Evolutionary conservation across 2,888 invertebrate species (phyloP), one percentile per base, ranked within the genome.

Genomic region (Eledona agricola): DNA sequence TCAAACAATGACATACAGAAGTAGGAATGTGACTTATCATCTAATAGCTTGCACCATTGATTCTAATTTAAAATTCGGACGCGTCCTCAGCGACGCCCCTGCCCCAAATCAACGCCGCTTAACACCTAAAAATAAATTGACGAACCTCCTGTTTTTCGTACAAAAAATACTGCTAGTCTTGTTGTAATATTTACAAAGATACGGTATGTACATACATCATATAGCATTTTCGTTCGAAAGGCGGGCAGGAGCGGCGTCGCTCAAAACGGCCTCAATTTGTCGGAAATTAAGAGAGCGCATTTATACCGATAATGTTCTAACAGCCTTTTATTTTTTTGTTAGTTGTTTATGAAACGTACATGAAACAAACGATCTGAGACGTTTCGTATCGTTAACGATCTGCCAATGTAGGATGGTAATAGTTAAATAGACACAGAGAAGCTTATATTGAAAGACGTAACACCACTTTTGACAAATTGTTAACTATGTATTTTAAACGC

Each of bases 41-140:
- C 59, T 58, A 61, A 62, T 65, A 65, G 63, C 67, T 72, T 72
- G 73, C 73, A 73, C 73, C 73, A 72, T 73, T 68, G 73, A 72
- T 72, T 73, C 73, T 71, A 70, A 58, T 58, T 53, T 49, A 32
- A 37, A 57, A 45, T 52, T 59, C 58, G 49, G 23, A 54, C 54
- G 37, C 35, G 54, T 60, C 60, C 61, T 56, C 63, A 65, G 62
- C 62, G 60, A 65, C 47, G 60, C 65, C 56, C 60, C 63, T 61
- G 51, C 51, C 50, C 35, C 32, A 45, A 50, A 62, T 23, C 28
- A 45, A 34, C 11, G 13, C 17, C 58, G 58, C 61, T 55, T 62
- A 64, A 55, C 19, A 53, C 49, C 63, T 67, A 66, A 64, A 61
- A 68, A 62, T 59, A 58, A 64, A 67, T 61, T 60, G 59, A 64